Evolutionary conservation across 2,888 invertebrate species (phyloP), one percentile per base, ranked within the genome.

Genomic region (Hecatera dysodea): DNA sequence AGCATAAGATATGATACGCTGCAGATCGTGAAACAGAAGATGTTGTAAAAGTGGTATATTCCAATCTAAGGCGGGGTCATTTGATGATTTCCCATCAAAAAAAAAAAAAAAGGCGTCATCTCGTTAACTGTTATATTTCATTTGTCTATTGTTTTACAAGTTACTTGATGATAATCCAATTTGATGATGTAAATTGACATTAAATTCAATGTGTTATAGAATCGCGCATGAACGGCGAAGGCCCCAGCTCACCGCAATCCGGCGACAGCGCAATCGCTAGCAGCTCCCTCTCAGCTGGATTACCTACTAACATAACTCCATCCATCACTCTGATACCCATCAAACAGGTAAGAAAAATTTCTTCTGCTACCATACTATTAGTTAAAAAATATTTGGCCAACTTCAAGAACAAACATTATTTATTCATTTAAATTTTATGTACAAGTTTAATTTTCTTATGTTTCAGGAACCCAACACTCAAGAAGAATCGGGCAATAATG

Each of bases 271-370:
- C 98, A 67, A 97, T 97, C 62, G 97, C 98, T 57, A 97, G 97
- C 88, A 97, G 97, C 92, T 97, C 97, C 73, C 97, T 97, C 82
- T 96, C 96, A 55, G 91, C 95, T 53, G 93, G 96, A 72, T 90
- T 96, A 57, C 96, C 96, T 44, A 95, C 96, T 81, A 96, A 95
- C 85, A 98, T 98, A 89, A 98, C 98, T 86, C 98, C 98, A 29
- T 98, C 98, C 80, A 98, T 98, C 87, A 98, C 98, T 52, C 95
- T 98, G 67, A 98, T 98, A 95, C 98, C 98, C 72, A 98, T 98
- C 83, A 98, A 98, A 93, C 98, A 98, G 96, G 97, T 97, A 89
- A 89, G 66, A 12, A 29, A 39, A 15, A 8, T 50, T 7, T 24
- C 5, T 17, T 50, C 12, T 12, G n/a, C 5, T 55, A 12, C 33